These are phyloP conservation scores for Lepilemur ruficaudatus DNA, from an alignment of 2,797 vertebrate species.

Conservation along the genomic window DNA sequence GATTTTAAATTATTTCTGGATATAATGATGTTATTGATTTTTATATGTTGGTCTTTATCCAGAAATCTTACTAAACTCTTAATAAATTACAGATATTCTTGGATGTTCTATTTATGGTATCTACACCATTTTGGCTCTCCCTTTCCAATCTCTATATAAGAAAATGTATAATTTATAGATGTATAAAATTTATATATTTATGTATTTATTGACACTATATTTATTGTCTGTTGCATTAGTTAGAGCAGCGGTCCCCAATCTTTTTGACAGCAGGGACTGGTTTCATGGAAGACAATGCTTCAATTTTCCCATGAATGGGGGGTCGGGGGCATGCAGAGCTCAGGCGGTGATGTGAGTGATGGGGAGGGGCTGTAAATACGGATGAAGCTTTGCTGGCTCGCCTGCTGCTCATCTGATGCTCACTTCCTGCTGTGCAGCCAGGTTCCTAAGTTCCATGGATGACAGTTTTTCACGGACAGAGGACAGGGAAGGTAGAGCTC, in stretches of 20 bases:
- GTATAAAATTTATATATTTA: background rate
- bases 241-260: background rate
- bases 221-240: background rate
- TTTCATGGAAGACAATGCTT: too few relatives aligned
- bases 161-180: background rate
- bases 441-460: too few relatives aligned
- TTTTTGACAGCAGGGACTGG: too few relatives aligned
- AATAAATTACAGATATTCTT: background rate
- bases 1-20: constrained; percentile 6
- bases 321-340: too few relatives aligned
- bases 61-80: background rate
- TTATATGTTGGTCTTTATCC: background rate
- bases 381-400: too few relatives aligned
- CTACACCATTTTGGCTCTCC: background rate
- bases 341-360: too few relatives aligned
- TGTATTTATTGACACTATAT: background rate
- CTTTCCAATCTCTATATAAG: background rate
- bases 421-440: too few relatives aligned
- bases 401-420: too few relatives aligned
- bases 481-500: too few relatives aligned
- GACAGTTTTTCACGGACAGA: too few relatives aligned
- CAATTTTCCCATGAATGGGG: too few relatives aligned
- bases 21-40: background rate
- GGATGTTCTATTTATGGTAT: background rate
- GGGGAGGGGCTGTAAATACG: too few relatives aligned